These are phyloP conservation scores for Charadrius vociferus DNA, from an alignment of 2,113 vertebrate genomes.

Conservation along the genomic window DNA sequence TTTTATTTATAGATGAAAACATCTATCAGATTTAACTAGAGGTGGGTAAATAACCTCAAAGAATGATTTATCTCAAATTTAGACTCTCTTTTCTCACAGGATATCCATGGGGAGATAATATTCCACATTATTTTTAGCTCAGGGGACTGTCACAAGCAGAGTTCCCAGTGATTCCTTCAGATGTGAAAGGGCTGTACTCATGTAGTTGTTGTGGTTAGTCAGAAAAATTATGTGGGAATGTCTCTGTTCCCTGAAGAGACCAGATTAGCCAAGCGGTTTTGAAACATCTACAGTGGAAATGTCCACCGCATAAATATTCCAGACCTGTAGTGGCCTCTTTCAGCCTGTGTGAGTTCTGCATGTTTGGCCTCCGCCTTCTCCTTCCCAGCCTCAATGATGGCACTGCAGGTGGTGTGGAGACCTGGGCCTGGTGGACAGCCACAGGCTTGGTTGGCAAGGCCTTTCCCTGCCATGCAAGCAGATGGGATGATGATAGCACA, in stretches of 20 bases:
- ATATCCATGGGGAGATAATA: not conserved
- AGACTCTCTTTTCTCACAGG: not conserved
- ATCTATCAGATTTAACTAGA: not conserved
- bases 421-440: not conserved
- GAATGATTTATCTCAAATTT: not conserved
- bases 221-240: slow-evolving; percentile 7
- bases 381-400: not conserved
- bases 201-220: not conserved
- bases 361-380: not conserved
- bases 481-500: not conserved
- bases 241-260: not conserved
- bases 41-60: not conserved
- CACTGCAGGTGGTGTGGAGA: not conserved
- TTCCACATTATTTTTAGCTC: slow-evolving; percentile 16
- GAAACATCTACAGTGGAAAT: not conserved
- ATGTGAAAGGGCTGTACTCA: not conserved
- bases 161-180: not conserved
- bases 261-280: not conserved
- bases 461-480: not conserved
- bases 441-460: not conserved
- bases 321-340: not conserved
- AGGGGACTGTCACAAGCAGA: not conserved
- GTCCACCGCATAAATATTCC: not conserved
- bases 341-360: not conserved
- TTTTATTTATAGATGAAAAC: not conserved